Evolutionary conservation across 2,888 invertebrate genomes (phyloP).

Genomic region (Tanytarsus gracilentus): DNA sequence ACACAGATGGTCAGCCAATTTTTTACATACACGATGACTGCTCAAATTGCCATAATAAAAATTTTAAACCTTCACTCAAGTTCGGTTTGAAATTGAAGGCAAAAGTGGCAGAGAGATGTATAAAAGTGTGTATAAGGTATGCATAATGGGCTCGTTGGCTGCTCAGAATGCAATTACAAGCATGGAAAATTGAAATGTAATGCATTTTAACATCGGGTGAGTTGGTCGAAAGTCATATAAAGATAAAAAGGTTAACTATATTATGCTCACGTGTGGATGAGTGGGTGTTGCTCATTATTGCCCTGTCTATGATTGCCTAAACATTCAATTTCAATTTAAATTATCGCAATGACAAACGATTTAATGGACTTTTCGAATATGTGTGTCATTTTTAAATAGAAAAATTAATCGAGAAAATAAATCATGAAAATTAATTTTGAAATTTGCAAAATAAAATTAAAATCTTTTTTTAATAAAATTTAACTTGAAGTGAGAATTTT

Average conservation of each 20-base stretch:
- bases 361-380: background rate
- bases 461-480: background rate
- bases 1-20: background rate
- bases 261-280: background rate
- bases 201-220: background rate
- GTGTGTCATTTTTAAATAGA: no score
- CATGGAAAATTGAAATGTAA: slow-evolving; percentile 9
- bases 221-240: background rate
- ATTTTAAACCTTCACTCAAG: slow-evolving; percentile 9
- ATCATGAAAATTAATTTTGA: no score
- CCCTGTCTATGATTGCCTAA: background rate
- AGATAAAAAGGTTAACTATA: background rate
- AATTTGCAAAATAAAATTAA: no score
- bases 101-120: no score
- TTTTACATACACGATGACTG: background rate
- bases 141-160: no score
- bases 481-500: background rate
- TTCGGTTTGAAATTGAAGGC: background rate
- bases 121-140: no score
- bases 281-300: background rate
- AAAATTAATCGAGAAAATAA: no score
- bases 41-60: slow-evolving; percentile 13
- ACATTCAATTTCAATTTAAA: background rate
- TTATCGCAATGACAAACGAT: slow-evolving; percentile 15
- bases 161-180: slow-evolving; percentile 11